Evolutionary conservation across 2,797 vertebrate genomes (phyloP), one percentile per base, ranked within the genome.

Genomic region (Chelonia mydas): DNA sequence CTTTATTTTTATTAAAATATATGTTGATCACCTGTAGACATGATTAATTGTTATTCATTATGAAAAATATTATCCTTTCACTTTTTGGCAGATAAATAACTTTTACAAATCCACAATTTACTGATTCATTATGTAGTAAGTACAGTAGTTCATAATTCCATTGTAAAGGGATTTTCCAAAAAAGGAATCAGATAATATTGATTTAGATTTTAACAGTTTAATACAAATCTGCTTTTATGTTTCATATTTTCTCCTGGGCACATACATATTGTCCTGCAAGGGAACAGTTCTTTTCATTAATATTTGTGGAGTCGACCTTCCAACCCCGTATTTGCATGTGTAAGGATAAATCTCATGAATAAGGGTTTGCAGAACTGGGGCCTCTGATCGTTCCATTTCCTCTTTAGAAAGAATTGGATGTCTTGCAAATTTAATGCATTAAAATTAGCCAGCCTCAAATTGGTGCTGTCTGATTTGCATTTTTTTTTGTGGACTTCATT

Each of bases 81-180:
- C 17, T 15, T 86, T 93, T 94, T 92, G 78, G 12, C 49, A 83
- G 49, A 76, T 50, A 3, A 83, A 16, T 87, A 95, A 81, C 76
- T 81, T 96, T 83, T 55, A 84, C 7, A 87, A 94, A 93, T 31
- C 17, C 31, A 33, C 33, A 37, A 27, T 54, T 78, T 61, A 93
- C 16, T 23, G n/a, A 57, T 81, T 91, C n/a, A 82, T 92, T 93
- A 65, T 6, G 1, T 83, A 81, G 17, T 37, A 90, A 83, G 47
- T 78, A 72, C 23, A 51, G 1, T 76, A 92, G 33, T 25, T 94
- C 5, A 3, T 55, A 89, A 83, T 11, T 50, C 37, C 51, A 23
- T 86, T 88, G 77, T 54, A 92, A 81, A 94, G 55, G 79, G 1
- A 1, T 23, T 6, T 81, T 96, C 93, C 90, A 68, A 89, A 93